Percentiles rank a stretch among this genome's conserved stretches.
Evolutionary conservation across 1,140 invertebrate genomes (phyloP).

Genomic region (Drosophila ananassae): DNA sequence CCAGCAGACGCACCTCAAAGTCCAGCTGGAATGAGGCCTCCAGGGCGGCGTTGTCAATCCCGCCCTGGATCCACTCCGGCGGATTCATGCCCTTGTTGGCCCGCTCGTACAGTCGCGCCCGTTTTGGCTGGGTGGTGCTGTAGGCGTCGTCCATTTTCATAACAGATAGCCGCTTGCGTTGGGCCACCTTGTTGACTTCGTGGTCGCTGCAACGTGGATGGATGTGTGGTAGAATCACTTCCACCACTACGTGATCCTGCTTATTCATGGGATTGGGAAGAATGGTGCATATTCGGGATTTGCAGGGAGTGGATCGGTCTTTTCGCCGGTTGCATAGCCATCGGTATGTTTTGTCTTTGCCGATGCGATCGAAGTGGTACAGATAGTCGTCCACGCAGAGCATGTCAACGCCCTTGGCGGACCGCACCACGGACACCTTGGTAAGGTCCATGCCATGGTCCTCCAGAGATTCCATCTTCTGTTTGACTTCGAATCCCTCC

Average conservation of each 20-base stretch:
- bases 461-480: slow-evolving; percentile 46
- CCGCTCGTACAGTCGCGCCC: slow-evolving; percentile 60
- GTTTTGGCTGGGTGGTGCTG: slow-evolving; percentile 65
- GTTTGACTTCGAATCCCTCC: slow-evolving; percentile 42
- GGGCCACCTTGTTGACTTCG: slow-evolving; percentile 72
- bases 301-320: slow-evolving; percentile 73
- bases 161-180: slow-evolving; percentile 69
- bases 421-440: slow-evolving; percentile 76
- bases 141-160: slow-evolving; percentile 69
- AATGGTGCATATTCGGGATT: slow-evolving; percentile 68
- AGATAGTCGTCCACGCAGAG: slow-evolving; percentile 75
- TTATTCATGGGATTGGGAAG: slow-evolving; percentile 65
- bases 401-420: slow-evolving; percentile 79
- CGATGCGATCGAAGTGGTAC: slow-evolving; percentile 77
- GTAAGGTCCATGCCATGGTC: slow-evolving; percentile 64
- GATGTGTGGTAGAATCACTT: slow-evolving; percentile 57
- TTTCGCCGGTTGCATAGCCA: slow-evolving; percentile 79
- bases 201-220: slow-evolving; percentile 73
- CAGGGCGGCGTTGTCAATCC: slow-evolving; percentile 17
- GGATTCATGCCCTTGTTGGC: slow-evolving; percentile 61
- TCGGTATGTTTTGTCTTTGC: slow-evolving; percentile 69
- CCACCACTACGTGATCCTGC: slow-evolving; percentile 57
- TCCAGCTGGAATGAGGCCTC: slow-evolving; percentile 55
- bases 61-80: slow-evolving; percentile 60
- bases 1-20: slow-evolving; percentile 59